Conservation (phyloP, 2,888 invertebrate species). For the Dryobota labecula region DNA sequence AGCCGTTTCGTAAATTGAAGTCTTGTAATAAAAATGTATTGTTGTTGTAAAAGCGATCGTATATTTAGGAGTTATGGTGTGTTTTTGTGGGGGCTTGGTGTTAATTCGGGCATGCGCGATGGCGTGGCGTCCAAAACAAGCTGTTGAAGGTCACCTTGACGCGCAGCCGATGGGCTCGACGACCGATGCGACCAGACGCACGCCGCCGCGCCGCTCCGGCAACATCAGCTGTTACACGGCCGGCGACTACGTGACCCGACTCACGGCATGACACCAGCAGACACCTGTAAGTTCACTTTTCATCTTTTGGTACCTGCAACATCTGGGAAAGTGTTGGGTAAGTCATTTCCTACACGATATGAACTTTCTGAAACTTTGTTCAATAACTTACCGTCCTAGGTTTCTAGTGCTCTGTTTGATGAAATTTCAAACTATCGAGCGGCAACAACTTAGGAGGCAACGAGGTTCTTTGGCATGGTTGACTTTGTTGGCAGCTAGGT, state of each 20-base stretch:
- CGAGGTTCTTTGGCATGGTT: neutral
- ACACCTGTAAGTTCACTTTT: slow-evolving; percentile 29
- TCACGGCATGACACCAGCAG: slow-evolving; percentile 47
- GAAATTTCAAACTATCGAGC: neutral
- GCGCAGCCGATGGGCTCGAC: slow-evolving; percentile 51
- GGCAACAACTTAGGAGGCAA: neutral
- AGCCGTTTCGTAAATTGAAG: slow-evolving; percentile 65
- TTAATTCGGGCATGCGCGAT: slow-evolving; percentile 84
- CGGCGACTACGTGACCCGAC: slow-evolving; percentile 57
- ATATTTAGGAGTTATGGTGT: slow-evolving; percentile 64
- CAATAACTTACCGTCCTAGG: neutral
- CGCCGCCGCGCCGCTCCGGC: slow-evolving; percentile 13
- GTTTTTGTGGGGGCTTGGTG: slow-evolving; percentile 65
- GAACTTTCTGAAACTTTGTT: neutral
- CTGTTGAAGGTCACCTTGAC: slow-evolving; percentile 87
- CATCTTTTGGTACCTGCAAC: neutral
- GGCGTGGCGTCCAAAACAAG: slow-evolving; percentile 79
- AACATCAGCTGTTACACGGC: neutral
- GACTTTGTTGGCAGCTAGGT: neutral
- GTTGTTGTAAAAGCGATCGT: slow-evolving; percentile 63
- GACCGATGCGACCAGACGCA: slow-evolving; percentile 33
- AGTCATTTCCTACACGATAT: neutral
- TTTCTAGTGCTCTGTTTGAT: neutral
- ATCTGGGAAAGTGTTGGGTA: neutral
- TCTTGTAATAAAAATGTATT: slow-evolving; percentile 69